phyloP scores from a whole-genome alignment of 2,888 invertebrate species.

The Dicycla oo region DNA sequence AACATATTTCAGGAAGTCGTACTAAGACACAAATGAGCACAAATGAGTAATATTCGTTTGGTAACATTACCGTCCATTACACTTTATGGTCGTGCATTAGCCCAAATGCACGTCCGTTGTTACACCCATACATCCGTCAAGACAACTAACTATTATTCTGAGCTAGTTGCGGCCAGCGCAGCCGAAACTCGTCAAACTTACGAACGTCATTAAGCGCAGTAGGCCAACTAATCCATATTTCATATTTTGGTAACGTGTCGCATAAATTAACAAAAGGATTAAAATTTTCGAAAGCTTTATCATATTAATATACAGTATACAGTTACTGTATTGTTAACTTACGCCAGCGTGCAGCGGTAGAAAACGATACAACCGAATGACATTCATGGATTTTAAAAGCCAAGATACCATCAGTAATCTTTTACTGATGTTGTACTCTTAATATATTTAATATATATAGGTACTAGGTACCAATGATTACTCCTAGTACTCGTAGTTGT shows the following conservation, averaged over 20 bases:
- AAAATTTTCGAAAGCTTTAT: conserved; percentile 10
- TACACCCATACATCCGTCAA: conserved; percentile 55
- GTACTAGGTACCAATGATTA: not conserved
- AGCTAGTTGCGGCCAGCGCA: conserved; percentile 27
- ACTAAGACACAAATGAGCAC: conserved; percentile 32
- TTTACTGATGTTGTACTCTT: not conserved
- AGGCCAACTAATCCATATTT: conserved; percentile 28
- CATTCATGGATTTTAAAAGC: not conserved
- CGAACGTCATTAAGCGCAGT: conserved; percentile 34
- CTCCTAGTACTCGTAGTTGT: conserved; percentile 17
- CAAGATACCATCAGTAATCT: not conserved
- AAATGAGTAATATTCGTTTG: conserved; percentile 57
- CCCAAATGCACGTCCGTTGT: conserved; percentile 72
- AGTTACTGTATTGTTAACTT: not conserved
- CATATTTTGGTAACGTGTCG: conserved; percentile 23
- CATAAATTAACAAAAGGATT: conserved; percentile 10
- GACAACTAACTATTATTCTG: conserved; percentile 32
- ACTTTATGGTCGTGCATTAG: conserved; percentile 68
- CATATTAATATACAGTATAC: not conserved
- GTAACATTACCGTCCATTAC: conserved; percentile 67
- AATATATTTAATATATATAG: too few species aligned
- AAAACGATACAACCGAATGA: not conserved
- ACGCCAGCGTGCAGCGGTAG: too few species aligned
- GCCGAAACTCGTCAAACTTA: conserved; percentile 38
- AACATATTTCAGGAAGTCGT: conserved; percentile 51